A percentile compares a stretch with the other conserved stretches of the same genome.
phyloP scores from a whole-genome alignment of 1,140 invertebrate genomes.

The Pogonomyrmex californicus region DNA sequence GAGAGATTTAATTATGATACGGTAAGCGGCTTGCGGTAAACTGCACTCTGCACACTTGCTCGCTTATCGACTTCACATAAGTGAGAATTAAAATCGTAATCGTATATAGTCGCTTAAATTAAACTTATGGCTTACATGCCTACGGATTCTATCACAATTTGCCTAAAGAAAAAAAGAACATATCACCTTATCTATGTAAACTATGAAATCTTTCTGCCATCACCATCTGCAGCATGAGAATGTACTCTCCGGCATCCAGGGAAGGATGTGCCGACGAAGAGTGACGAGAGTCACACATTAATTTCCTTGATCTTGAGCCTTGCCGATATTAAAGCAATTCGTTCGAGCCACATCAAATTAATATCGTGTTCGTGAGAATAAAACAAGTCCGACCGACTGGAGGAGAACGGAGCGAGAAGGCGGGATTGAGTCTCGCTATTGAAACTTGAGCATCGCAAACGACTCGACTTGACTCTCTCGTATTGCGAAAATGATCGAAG shows the following conservation, averaged over 20 bases:
- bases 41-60: conserved; percentile 31
- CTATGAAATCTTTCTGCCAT: conserved; percentile 8
- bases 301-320: conserved; percentile 34
- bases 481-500: not conserved
- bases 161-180: conserved; percentile 34
- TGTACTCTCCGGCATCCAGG: not conserved
- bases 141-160: conserved; percentile 72
- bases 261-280: not conserved
- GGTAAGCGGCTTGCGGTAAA: not conserved
- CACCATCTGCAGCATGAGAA: conserved; percentile 1
- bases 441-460: conserved; percentile 24
- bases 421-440: conserved; percentile 1
- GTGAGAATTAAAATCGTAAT: conserved; percentile 50
- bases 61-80: conserved; percentile 29
- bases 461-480: not conserved
- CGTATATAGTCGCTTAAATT: conserved; percentile 52
- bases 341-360: conserved; percentile 23
- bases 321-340: conserved; percentile 24
- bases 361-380: not conserved
- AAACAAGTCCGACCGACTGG: conserved; percentile 23
- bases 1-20: not conserved
- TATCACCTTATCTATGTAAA: conserved; percentile 34
- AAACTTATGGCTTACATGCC: conserved; percentile 49
- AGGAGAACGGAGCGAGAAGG: conserved; percentile 40
- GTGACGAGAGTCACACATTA: conserved; percentile 27